Evolutionary conservation across 2,888 invertebrate genomes (phyloP).

Genomic region (Quadroppia sp.): DNA sequence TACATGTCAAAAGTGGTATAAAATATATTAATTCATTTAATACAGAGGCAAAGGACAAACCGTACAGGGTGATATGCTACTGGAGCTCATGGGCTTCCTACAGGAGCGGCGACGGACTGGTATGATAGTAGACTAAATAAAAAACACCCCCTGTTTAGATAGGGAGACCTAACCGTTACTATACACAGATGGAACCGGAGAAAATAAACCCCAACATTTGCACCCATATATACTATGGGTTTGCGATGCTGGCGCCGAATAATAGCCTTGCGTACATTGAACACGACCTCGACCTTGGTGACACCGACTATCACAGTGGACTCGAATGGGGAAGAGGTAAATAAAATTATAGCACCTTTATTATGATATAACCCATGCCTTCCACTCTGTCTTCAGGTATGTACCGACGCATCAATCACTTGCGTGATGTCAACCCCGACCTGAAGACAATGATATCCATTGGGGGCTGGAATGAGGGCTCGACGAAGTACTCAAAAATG

Average conservation of each 20-base stretch:
- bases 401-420: conserved; percentile 44
- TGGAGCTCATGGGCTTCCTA: conserved; percentile 29
- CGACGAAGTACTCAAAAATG: neutral
- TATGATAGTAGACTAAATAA: neutral
- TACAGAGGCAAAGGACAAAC: conserved; percentile 32
- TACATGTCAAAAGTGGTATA: no score
- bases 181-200: neutral
- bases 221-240: conserved; percentile 70
- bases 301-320: conserved; percentile 54
- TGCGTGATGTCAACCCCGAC: conserved; percentile 42
- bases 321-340: conserved; percentile 26
- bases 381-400: neutral
- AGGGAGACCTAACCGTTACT: neutral
- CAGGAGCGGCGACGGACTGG: neutral
- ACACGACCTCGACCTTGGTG: conserved; percentile 60
- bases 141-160: neutral
- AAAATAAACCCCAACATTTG: conserved; percentile 56
- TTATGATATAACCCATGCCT: neutral
- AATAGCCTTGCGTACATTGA: conserved; percentile 65
- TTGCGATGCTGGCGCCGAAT: conserved; percentile 61
- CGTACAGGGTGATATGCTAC: conserved; percentile 32
- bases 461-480: conserved; percentile 20
- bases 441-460: neutral
- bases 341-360: neutral
- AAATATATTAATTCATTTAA: no score